These are phyloP conservation scores for Acronicta aceris DNA, from an alignment of 2,888 invertebrate species.

Conservation along the genomic window DNA sequence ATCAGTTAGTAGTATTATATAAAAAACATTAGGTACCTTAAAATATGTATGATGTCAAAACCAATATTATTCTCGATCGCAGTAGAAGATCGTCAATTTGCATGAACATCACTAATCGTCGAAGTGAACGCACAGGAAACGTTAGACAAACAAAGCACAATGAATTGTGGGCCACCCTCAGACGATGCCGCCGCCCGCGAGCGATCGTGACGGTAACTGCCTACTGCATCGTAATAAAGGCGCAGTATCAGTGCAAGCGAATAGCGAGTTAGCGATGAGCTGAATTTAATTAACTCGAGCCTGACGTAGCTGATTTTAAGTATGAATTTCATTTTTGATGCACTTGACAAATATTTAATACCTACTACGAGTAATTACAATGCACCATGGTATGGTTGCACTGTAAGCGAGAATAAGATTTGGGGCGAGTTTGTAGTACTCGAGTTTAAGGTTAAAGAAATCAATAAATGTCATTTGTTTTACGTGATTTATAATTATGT, in stretches of 20 bases:
- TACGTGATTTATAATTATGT: too few relatives aligned
- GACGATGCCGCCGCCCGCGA: slow-evolving; percentile 78
- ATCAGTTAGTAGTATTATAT: not conserved
- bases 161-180: slow-evolving; percentile 84
- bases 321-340: too few relatives aligned
- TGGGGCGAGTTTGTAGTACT: too few relatives aligned
- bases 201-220: slow-evolving; percentile 79
- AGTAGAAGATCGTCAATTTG: slow-evolving; percentile 48
- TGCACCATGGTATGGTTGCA: too few relatives aligned
- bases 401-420: too few relatives aligned
- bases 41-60: slow-evolving; percentile 6
- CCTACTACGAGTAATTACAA: too few relatives aligned
- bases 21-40: not conserved
- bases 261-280: slow-evolving; percentile 12
- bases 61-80: slow-evolving; percentile 30
- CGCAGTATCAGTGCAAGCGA: slow-evolving; percentile 39
- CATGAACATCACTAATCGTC: slow-evolving; percentile 60
- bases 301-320: too few relatives aligned
- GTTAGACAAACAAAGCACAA: slow-evolving; percentile 81
- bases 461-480: too few relatives aligned
- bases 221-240: slow-evolving; percentile 67
- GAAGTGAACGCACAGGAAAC: slow-evolving; percentile 76
- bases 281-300: too few relatives aligned
- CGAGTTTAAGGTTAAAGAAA: too few relatives aligned
- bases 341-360: too few relatives aligned